phyloP scores from a whole-genome alignment of 2,888 invertebrate species.

The Teleogryllus oceanicus region DNA sequence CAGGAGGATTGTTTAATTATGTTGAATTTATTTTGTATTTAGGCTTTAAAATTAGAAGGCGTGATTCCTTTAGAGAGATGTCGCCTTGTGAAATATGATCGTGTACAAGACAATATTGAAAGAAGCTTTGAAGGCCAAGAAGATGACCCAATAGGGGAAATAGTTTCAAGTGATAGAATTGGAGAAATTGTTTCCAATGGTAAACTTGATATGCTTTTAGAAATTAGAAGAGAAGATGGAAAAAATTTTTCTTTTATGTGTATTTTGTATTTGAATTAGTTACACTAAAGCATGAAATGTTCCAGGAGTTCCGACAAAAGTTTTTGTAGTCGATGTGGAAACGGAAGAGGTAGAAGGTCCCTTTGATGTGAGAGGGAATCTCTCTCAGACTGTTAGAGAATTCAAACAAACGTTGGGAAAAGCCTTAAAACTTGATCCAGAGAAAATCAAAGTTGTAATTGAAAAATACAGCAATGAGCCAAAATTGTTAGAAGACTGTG shows the following conservation, averaged over 20 bases:
- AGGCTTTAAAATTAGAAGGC: constrained; percentile 57
- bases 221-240: constrained; percentile 60
- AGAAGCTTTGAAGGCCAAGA: constrained; percentile 63
- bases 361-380: constrained; percentile 56
- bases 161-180: constrained; percentile 50
- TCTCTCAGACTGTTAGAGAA: constrained; percentile 55
- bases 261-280: constrained; percentile 40
- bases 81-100: constrained; percentile 68
- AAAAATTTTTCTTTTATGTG: too few species aligned
- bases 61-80: constrained; percentile 62
- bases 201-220: constrained; percentile 62
- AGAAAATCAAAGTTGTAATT: constrained; percentile 50
- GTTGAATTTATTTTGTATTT: constrained; percentile 31
- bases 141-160: constrained; percentile 49
- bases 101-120: constrained; percentile 60
- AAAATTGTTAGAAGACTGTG: constrained; percentile 47
- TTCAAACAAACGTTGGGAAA: constrained; percentile 57
- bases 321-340: constrained; percentile 60
- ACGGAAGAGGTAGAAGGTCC: constrained; percentile 61
- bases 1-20: neutral
- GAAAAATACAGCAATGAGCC: constrained; percentile 48
- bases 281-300: constrained; percentile 21
- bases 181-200: constrained; percentile 41
- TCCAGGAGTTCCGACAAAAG: constrained; percentile 55
- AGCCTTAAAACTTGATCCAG: constrained; percentile 49